Base-by-base conservation (phyloP, 1,140 invertebrate genomes). In the Amyelois transitella region DNA sequence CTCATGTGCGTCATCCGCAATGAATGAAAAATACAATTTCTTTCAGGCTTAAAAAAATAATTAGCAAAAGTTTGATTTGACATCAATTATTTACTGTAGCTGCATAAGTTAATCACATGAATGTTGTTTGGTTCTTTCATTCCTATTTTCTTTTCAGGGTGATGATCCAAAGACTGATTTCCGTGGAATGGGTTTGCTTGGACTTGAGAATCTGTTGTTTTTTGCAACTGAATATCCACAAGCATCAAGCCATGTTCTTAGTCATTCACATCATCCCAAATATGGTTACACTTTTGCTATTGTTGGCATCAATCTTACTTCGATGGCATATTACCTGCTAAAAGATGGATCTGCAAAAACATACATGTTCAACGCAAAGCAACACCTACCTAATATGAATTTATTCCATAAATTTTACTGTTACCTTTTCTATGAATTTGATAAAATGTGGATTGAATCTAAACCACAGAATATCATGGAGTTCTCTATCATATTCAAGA, bases 81-180 rank as follows among this genome's bases (percentile, higher is more conserved):
- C 25, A 28, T 22, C 8, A 45, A 17, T 45, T 28, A 4, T 18
- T 25, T 45, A 12, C 43, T 20, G 38, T 8, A 28, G 12, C 7
- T 28, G 12, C 7, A 28, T 8, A 28, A 5, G 7, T 2, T 10
- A 4, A 5, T 10, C 12, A 28, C 2, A 28, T 10, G 7, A 2
- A 28, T 28, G 1, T 28, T 28, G 12, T 28, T 28, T 12, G 12
- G 7, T 32, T 10, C 7, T 38, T 38, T 43, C 8, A 53, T 21
- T 50, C 3, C 7, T 49, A 45, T 24, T 58, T 60, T 43, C 64
- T 67, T 87, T 90, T 80, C 94, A 98, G 91, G 98, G 98, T 12
- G 95, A 98, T 70, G 97, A 99, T 90, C 98, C 98, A 0, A 95
- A 96, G 86, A 99, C 98, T 1, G 98, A 99, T 89, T 99, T 99